Evolutionary conservation across 2,113 vertebrate species (phyloP).

Genomic region (human (Homo sapiens)): GRCh38 chr18:64010501-64011000

Average conservation of each 20-base stretch:
- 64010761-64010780: background rate
- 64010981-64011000: background rate
- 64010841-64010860: background rate
- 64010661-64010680: background rate
- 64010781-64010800: background rate
- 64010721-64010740: background rate
- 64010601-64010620: background rate
- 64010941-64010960: background rate
- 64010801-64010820: background rate
- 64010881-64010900: background rate
- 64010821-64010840: background rate
- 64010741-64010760: background rate
- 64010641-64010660: conserved; percentile 20
- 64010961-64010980: background rate
- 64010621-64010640: background rate
- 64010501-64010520: background rate
- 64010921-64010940: background rate
- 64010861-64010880: background rate
- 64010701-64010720: background rate
- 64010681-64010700: background rate
- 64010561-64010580: background rate
- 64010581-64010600: background rate
- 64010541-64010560: background rate
- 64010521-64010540: background rate
- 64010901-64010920: background rate